Evolutionary conservation across 2,797 vertebrate genomes (phyloP).

Genomic region (Bryconaethiops microstoma): DNA sequence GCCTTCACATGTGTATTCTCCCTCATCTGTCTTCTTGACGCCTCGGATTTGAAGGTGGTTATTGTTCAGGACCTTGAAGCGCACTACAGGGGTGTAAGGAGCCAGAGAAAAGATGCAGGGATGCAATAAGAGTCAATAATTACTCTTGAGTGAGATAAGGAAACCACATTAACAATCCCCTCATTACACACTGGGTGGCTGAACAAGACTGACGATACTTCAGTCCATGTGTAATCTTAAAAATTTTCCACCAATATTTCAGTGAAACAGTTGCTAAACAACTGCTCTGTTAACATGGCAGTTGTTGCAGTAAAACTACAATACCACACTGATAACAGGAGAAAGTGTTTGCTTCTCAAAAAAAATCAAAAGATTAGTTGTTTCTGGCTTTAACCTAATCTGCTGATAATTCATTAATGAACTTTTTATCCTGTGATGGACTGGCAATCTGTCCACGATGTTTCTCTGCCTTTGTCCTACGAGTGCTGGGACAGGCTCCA

Average conservation of each 20-base stretch:
- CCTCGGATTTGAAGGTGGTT: conserved; percentile 93
- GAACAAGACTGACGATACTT: conserved; percentile 32
- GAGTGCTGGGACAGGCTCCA: no score
- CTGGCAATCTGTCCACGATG: no score
- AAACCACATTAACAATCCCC: conserved; percentile 43
- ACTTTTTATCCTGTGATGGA: no score
- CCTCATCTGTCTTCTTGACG: conserved; percentile 96
- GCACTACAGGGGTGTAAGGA: conserved; percentile 74
- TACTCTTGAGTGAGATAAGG: conserved; percentile 49
- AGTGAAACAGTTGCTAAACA: conserved; percentile 17
- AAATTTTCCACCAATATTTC: conserved; percentile 14
- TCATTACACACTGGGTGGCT: conserved; percentile 50
- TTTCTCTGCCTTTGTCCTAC: no score
- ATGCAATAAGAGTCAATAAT: conserved; percentile 43
- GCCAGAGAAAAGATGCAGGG: conserved; percentile 14
- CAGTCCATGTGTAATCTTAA: conserved; percentile 1
- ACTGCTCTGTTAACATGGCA: not conserved
- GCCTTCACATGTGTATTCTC: conserved; percentile 92
- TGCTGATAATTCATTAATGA: not conserved
- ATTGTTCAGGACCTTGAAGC: conserved; percentile 85
- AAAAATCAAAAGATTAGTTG: not conserved
- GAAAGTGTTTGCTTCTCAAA: not conserved
- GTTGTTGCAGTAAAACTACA: conserved; percentile 30
- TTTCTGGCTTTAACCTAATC: not conserved
- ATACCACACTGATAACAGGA: not conserved